Evolutionary conservation across 2,797 vertebrate genomes (phyloP).

Genomic region (Natrix natrix): DNA sequence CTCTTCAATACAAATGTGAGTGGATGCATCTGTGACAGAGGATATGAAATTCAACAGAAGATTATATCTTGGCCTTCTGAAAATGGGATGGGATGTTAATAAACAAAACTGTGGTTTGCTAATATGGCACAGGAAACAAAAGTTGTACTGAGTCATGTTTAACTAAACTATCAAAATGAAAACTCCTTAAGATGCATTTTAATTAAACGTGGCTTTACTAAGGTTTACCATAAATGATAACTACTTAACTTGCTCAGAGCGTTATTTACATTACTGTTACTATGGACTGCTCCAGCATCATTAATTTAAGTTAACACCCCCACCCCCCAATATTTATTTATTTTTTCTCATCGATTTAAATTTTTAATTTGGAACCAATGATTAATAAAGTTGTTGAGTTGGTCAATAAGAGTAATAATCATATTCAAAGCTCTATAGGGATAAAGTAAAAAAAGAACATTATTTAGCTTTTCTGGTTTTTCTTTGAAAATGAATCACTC

Average conservation of each 20-base stretch:
- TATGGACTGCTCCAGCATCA: constrained; percentile 10
- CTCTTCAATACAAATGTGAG: constrained; percentile 61
- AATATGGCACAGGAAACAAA: constrained; percentile 40
- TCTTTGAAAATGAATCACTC: background rate
- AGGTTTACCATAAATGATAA: constrained; percentile 27
- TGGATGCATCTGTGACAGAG: constrained; percentile 63
- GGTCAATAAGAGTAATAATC: background rate
- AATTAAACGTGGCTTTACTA: constrained; percentile 29
- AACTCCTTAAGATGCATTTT: constrained; percentile 17
- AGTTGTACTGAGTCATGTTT: constrained; percentile 26
- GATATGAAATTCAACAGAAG: constrained; percentile 74
- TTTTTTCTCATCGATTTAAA: background rate
- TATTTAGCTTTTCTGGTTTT: background rate
- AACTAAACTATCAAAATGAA: constrained; percentile 5
- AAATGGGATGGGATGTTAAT: constrained; percentile 51
- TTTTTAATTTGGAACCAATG: accelerated
- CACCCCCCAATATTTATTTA: constrained; percentile 15
- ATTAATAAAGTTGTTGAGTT: background rate
- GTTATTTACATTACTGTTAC: background rate
- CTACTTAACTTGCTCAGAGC: background rate
- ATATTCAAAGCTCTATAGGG: background rate
- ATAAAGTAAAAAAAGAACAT: background rate
- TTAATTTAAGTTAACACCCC: background rate
- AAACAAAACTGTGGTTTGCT: constrained; percentile 47
- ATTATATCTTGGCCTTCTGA: constrained; percentile 67